Conservation (phyloP, 2,113 vertebrate genomes). For the Carollia perspicillata region DNA sequence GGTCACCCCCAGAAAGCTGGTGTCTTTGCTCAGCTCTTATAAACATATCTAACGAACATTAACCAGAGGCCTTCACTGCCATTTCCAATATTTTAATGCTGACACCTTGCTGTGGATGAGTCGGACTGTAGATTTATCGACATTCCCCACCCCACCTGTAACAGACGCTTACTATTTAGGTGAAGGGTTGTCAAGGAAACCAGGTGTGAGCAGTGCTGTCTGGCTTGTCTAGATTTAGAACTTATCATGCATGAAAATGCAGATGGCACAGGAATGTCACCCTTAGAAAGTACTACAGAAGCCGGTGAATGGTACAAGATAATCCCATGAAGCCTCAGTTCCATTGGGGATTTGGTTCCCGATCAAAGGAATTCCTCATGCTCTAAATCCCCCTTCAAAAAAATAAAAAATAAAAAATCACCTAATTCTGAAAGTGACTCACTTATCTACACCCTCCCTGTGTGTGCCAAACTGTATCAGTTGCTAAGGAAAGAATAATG, state of each 20-base stretch:
- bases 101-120: slow-evolving; percentile 14
- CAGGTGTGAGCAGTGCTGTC: slow-evolving; percentile 50
- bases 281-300: slow-evolving; percentile 22
- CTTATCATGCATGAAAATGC: slow-evolving; percentile 45
- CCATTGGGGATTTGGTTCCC: neutral
- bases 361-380: neutral
- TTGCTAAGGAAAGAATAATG: neutral
- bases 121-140: slow-evolving; percentile 33
- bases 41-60: slow-evolving; percentile 35
- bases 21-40: slow-evolving; percentile 16
- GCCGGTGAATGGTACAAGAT: neutral
- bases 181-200: slow-evolving; percentile 79
- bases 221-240: slow-evolving; percentile 59
- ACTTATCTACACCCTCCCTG: neutral
- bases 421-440: slow-evolving; percentile 19
- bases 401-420: neutral
- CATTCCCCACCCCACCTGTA: neutral
- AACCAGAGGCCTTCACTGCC: slow-evolving; percentile 36
- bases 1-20: neutral
- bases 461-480: neutral
- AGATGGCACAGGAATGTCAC: neutral
- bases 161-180: slow-evolving; percentile 69
- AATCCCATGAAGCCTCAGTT: neutral
- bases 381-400: neutral
- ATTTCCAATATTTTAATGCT: slow-evolving; percentile 55